phyloP scores from a whole-genome alignment of 2,888 invertebrate species.

The Lobophora halterata region DNA sequence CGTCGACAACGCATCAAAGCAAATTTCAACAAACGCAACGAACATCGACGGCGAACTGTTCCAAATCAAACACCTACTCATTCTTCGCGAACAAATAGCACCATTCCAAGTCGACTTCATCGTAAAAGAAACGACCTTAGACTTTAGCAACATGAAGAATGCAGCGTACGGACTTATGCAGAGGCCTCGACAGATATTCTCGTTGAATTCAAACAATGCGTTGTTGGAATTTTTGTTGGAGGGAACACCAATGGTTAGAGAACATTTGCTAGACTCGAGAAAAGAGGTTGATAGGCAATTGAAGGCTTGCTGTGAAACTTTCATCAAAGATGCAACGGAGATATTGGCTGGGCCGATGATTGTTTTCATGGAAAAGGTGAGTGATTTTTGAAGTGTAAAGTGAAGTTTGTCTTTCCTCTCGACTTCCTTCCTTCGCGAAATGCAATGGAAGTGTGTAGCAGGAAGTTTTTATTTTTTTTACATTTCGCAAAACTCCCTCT shows the following conservation, averaged over 20 bases:
- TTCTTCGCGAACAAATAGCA: slow-evolving; percentile 97
- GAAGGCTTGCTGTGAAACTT: slow-evolving; percentile 93
- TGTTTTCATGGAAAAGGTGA: slow-evolving; percentile 87
- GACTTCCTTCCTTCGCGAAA: too few relatives aligned
- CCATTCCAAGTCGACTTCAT: slow-evolving; percentile 98
- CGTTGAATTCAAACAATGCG: slow-evolving; percentile 93
- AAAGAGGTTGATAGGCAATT: slow-evolving; percentile 97
- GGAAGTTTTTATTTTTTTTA: too few relatives aligned
- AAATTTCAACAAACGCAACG: slow-evolving; percentile 88
- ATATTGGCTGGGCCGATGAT: slow-evolving; percentile 88
- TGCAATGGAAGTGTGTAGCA: too few relatives aligned
- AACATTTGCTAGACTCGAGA: slow-evolving; percentile 95
- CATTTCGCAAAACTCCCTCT: too few relatives aligned
- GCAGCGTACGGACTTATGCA: slow-evolving; percentile 89
- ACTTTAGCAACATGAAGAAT: slow-evolving; percentile 89
- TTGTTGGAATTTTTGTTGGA: slow-evolving; percentile 94
- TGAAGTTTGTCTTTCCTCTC: too few relatives aligned
- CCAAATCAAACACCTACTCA: slow-evolving; percentile 97
- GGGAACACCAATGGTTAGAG: slow-evolving; percentile 96
- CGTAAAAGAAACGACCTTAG: slow-evolving; percentile 92
- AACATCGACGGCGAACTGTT: slow-evolving; percentile 97
- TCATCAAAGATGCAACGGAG: slow-evolving; percentile 90
- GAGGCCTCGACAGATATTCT: slow-evolving; percentile 92
- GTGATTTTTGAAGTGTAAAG: slow-evolving; percentile 4
- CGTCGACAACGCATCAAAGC: slow-evolving; percentile 88